Base-by-base conservation (phyloP, 2,113 vertebrate genomes). In the Ammodramus savannarum region DNA sequence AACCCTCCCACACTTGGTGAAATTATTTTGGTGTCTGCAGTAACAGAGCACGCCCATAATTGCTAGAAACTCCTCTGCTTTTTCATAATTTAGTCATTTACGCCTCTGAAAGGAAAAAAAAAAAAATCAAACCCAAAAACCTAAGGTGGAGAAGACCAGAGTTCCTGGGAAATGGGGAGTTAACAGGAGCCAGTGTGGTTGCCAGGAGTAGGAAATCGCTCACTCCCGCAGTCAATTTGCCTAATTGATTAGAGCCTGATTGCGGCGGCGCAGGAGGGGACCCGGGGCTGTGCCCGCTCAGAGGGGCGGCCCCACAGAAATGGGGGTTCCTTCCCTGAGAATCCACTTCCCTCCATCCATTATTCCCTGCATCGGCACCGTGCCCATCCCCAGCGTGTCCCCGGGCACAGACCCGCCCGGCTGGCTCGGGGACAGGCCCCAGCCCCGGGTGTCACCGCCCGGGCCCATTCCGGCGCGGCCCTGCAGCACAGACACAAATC, bases 181-280 rank as follows among this genome's bases (percentile, higher is more conserved):
- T 93, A 96, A 94, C 1, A 6, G 7, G 57, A 83, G 38, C 23
- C 31, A 27, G 63, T 41, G 48, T 78, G 55, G 81, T 49, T 73
- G 44, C 38, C 72, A 10, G 67, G 67, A 81, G 69, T 83, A 93
- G 85, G 89, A 96, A 96, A 94, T 69, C 61, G 72, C 85, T 76
- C 46, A 16, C 48, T 68, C 44, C 63, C 4, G 48, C 57, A 90
- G 89, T 48, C 74, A 62, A 96, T 97, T 93, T 97, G 92, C 93
- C 96, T 97, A 97, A 96, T 95, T 96, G 93, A 97, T 97, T 88
- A 81, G 34, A 95, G 89, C 31, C 68, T 79, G 87, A 93, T 87
- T 85, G 92, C 82, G 62, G 16, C 67, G 51, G 85, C 55, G n/a
- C 39, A 65, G 77, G 85, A 38, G 49, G 48, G 11, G 67, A 18